Conservation (phyloP, 2,797 vertebrate genomes). For the Meriones psammophilus region DNA sequence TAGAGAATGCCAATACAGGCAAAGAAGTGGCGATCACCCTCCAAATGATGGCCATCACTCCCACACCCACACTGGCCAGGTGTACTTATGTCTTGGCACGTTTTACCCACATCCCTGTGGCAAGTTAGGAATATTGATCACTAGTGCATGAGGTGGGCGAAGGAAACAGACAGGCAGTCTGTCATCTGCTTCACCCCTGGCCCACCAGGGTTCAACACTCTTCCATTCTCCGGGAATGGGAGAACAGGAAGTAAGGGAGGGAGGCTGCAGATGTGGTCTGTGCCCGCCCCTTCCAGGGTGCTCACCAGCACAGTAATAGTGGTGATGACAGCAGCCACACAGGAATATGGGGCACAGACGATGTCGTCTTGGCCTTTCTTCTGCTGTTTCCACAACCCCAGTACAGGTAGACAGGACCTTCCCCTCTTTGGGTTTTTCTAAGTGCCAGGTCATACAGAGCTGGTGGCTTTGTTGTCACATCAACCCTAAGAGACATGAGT, state of each 20-base stretch:
- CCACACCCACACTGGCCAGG: not conserved
- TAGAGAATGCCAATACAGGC: not conserved
- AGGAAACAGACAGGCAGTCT: not conserved
- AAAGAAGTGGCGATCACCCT: not conserved
- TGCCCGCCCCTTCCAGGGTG: not conserved
- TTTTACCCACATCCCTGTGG: not conserved
- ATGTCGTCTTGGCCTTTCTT: not conserved
- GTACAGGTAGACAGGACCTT: not conserved
- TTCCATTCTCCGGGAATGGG: not conserved
- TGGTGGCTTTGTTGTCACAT: not conserved
- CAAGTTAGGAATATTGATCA: not conserved
- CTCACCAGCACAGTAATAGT: not conserved
- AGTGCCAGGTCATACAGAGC: not conserved
- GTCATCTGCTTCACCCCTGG: not conserved
- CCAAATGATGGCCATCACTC: not conserved
- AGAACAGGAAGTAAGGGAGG: not conserved
- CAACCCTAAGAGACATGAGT: not conserved
- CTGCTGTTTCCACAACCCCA: not conserved
- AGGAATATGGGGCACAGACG: fast-evolving
- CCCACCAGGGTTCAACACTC: not conserved
- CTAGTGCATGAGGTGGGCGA: not conserved
- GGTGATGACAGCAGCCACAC: not conserved
- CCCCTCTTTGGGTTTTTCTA: not conserved
- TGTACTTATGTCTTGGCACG: not conserved
- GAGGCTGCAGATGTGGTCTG: not conserved